A percentile compares a stretch with the other conserved stretches of the same genome.
phyloP scores from a whole-genome alignment of 2,797 vertebrate species.

The Chaetophractus vellerosus region DNA sequence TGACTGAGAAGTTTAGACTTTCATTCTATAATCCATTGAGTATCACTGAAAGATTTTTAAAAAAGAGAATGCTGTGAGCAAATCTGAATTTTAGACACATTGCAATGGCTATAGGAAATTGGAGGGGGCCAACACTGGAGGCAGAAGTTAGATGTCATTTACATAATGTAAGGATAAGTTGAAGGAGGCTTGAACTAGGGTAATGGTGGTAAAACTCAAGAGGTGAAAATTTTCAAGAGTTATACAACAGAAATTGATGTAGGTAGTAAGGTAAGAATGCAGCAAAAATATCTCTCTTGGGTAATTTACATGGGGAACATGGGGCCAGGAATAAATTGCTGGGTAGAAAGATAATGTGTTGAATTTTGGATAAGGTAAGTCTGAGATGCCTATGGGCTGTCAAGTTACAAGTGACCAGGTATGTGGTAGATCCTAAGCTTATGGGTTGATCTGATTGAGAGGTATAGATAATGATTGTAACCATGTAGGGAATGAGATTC shows the following conservation, averaged over 20 bases:
- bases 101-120: background rate
- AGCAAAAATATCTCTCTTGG: background rate
- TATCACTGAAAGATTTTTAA: background rate
- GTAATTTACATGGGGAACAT: background rate
- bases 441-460: background rate
- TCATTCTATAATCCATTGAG: background rate
- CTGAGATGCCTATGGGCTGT: no score
- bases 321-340: background rate
- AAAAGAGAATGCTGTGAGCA: background rate
- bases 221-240: background rate
- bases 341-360: background rate
- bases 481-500: background rate
- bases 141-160: background rate
- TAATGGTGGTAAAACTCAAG: background rate
- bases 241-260: background rate
- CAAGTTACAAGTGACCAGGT: background rate
- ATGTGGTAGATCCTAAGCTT: background rate
- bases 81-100: background rate
- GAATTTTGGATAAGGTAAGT: background rate
- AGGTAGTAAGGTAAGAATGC: background rate
- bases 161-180: background rate
- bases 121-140: background rate
- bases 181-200: background rate
- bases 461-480: background rate
- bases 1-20: background rate